Base-by-base conservation (phyloP, 2,888 invertebrate species). In the Chydorus sphaericus region DNA sequence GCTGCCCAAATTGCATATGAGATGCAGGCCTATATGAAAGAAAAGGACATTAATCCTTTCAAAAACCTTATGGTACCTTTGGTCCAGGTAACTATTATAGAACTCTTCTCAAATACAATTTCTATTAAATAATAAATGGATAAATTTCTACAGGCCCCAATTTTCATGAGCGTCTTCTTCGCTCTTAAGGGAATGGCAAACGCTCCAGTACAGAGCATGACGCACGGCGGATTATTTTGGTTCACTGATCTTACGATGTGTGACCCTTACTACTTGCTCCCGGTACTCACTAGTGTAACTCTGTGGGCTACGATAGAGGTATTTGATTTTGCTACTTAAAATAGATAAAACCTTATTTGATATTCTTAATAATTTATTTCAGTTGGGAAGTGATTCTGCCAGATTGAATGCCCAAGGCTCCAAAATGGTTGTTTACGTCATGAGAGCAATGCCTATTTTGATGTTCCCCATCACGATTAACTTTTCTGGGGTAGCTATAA, bases 101-200 rank as follows among this genome's bases (percentile, higher is more conserved):
- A 18, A 14, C n/a, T 11, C 16, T 37, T 30, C 20, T 55, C 10
- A 4, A 26, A 8, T 55, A 28, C 20, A 5, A 55, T 44, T 53
- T 11, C 7, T 30, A 6, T 51, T 62, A n/a, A 14, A 18, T n/a
- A 14, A 18, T 38, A n/a, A n/a, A n/a, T n/a, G n/a, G n/a, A n/a
- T 38, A 2, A 3, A 2, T 30, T 59, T 65, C 52, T 62, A 52
- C 64, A 82, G 81, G 75, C 78, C 55, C 93, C 93, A 0, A 72
- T 97, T 16, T 97, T 97, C 68, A 71, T 96, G 60, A 92, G 94
- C 1, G 86, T 92, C 68, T 97, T 94, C 67, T 77, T 88, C 72
- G 90, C 84, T 0, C 70, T 98, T 49, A 77, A 89, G 62, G 74
- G 78, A 60, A 94, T 98, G 94, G 81, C 91, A 1, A 84, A 83